phyloP scores from a whole-genome alignment of 1,140 invertebrate genomes.

The Conus ventricosus region DNA sequence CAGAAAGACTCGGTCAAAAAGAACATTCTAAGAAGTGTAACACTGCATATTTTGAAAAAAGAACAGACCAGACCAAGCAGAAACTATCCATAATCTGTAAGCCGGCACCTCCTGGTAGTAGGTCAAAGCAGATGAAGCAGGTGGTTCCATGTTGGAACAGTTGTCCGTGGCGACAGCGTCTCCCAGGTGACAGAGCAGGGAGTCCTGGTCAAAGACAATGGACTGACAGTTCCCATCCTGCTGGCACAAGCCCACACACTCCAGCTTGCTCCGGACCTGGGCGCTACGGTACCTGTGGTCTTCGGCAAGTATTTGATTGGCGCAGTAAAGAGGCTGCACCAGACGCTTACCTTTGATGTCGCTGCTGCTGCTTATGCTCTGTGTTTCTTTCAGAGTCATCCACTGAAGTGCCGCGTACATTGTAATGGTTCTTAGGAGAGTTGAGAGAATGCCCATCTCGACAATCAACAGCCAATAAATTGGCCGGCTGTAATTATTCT shows the following conservation, averaged over 20 bases:
- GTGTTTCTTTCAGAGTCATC: not conserved
- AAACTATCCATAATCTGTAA: too few species aligned
- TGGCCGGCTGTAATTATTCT: too few species aligned
- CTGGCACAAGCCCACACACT: not conserved
- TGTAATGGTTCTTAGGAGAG: not conserved
- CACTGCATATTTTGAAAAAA: too few species aligned
- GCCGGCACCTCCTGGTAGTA: not conserved
- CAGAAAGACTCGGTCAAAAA: too few species aligned
- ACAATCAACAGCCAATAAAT: not conserved
- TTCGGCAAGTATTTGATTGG: not conserved
- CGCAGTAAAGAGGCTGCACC: not conserved
- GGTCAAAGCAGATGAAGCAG: not conserved
- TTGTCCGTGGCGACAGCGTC: not conserved
- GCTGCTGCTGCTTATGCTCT: not conserved
- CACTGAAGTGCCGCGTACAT: not conserved
- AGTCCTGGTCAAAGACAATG: not conserved
- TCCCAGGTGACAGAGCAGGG: not conserved
- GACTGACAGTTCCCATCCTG: not conserved
- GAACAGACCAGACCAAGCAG: too few species aligned
- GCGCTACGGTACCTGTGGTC: not conserved
- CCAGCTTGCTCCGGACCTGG: not conserved
- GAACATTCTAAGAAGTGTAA: too few species aligned
- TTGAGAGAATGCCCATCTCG: not conserved
- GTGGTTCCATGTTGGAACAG: constrained; percentile 15
- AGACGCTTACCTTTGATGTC: not conserved